Evolutionary conservation across 1,140 invertebrate species (phyloP).

Genomic region (Tribolium castaneum): DNA sequence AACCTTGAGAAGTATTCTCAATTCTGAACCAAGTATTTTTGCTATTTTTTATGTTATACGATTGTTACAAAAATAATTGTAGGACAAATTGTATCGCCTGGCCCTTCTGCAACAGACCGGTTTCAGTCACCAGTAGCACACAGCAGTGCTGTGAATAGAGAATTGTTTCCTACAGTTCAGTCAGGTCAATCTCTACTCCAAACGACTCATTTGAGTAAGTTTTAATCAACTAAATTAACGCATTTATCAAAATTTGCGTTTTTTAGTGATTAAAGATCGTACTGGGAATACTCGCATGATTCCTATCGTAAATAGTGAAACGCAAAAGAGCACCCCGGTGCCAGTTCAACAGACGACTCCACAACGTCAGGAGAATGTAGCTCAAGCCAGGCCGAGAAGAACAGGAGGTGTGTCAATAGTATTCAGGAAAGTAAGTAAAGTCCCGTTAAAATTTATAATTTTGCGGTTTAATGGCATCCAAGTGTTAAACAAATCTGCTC

Average conservation of each 20-base stretch:
- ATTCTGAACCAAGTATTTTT: constrained; percentile 26
- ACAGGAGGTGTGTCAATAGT: constrained; percentile 78
- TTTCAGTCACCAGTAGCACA: constrained; percentile 68
- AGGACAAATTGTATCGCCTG: constrained; percentile 64
- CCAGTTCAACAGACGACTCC: constrained; percentile 26
- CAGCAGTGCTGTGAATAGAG: constrained; percentile 43
- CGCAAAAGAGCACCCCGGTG: background rate
- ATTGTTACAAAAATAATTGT: constrained; percentile 17
- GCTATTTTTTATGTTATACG: background rate
- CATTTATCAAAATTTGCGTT: background rate
- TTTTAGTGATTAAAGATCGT: constrained; percentile 53
- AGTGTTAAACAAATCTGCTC: constrained; percentile 6
- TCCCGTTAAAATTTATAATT: background rate
- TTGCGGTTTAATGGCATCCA: background rate
- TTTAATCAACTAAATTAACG: background rate
- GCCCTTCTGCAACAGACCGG: constrained; percentile 67
- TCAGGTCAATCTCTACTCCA: constrained; percentile 69
- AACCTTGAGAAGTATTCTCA: constrained; percentile 27
- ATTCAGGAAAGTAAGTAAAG: constrained; percentile 76
- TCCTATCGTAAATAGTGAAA: constrained; percentile 46
- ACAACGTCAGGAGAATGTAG: background rate
- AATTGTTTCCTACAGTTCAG: constrained; percentile 56
- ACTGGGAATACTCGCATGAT: constrained; percentile 54
- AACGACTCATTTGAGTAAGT: constrained; percentile 49
- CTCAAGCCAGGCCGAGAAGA: constrained; percentile 65